Evolutionary conservation across 2,888 invertebrate genomes (phyloP), one percentile per base, ranked within the genome.

Genomic region (Zygaena filipendulae): DNA sequence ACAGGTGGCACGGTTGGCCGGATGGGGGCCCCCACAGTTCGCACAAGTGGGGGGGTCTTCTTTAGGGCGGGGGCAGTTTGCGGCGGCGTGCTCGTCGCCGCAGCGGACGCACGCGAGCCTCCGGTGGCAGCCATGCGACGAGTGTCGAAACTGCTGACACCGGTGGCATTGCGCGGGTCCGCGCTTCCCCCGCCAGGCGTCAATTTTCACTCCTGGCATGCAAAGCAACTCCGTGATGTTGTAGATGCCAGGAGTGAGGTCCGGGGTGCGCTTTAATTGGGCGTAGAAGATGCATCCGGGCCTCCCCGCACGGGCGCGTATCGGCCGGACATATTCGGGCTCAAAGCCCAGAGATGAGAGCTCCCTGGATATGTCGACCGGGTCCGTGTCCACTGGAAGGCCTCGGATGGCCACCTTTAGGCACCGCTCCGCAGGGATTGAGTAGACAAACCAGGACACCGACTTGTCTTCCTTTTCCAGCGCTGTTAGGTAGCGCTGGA

Each of bases 341-440:
- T 11, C 11, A 24, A 25, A 41, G 8, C 33, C 32, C 4, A 18
- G 23, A 0, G 24, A 24, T 1, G 5, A 13, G 2, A 36, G 27
- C 3, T 16, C 41, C 4, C 20, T 27, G 9, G 9, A 3, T 0
- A 40, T 36, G 0, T 25, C 33, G 0, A 13, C 21, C 0, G 32
- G 27, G 0, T 10, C 7, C 0, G 47, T 42, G 9, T 42, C 38
- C 0, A 13, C 32, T 0, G 42, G 44, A 0, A 43, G 37, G 3
- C 45, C 42, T 4, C 40, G 18, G 2, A 42, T 22, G 4, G 35
- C 31, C 2, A 38, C 39, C 16, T 45, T 45, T 0, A 32, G 12
- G 8, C 32, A 24, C 1, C 11, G 20, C 7, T 40, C 39, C 4
- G 33, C 22, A 1, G 33, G 35, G 0, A 32, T 32, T 0, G 33